Base-by-base conservation (phyloP, 1,140 invertebrate species). In the Pseudomyrmex concolor region DNA sequence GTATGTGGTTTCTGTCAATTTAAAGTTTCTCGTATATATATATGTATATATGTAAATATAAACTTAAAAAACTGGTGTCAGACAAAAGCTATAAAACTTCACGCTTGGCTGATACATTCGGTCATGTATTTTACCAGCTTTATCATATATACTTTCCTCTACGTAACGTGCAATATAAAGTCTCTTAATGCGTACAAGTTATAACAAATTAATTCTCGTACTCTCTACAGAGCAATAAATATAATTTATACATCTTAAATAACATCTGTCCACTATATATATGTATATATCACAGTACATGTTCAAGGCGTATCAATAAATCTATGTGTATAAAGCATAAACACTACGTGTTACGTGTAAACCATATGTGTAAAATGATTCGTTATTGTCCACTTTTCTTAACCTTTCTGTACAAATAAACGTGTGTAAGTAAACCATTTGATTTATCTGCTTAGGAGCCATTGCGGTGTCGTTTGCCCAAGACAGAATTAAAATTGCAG, bases 201-300 rank as follows among this genome's bases (percentile, higher is more conserved):
- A 63, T 54, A 15, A 74, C 7, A 1, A 71, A 59, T 64, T 71
- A 66, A 73, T 25, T 63, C 25, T 67, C 55, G 17, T 68, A 70
- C 12, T 78, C 51, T 34, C 34, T 50, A 13, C 62, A 45, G 45
- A 77, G 60, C 5, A 45, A 81, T 62, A 60, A 84, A 84, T 83
- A 86, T 80, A 34, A 34, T 71, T n/a, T 12, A 19, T 8, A 19
- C 48, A 73, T 84, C 66, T 72, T 84, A 73, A 78, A 74, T 48
- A 55, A 10, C 50, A 63, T 80, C 68, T 87, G 34, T 34, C 34
- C 5, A 34, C 5, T 34, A 34, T 34, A 34, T 34, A 34, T 34
- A 87, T 80, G n/a, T n/a, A 87, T 34, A 86, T 87, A 87, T 87
- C 85, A 87, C 86, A 87, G 85, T 84, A 72, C 60, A 74, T 74